phyloP scores from a whole-genome alignment of 2,113 vertebrate genomes.

The Callorhinus ursinus region DNA sequence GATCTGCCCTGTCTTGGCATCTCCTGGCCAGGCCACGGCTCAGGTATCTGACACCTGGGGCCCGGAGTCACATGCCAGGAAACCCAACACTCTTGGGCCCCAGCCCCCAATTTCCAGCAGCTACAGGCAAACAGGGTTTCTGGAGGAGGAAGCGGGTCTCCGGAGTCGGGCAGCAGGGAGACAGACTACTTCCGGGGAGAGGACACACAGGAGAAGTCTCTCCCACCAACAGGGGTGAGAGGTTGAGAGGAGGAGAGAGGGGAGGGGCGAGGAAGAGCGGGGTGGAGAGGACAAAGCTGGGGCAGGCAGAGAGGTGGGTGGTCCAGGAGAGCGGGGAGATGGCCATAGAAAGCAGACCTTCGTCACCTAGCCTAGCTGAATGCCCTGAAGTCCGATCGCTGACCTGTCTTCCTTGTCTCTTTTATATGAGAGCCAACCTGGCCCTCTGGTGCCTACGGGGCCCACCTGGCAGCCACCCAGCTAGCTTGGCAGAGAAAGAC shows the following conservation, averaged over 20 bases:
- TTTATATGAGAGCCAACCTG: not conserved
- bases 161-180: not conserved
- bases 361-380: not conserved
- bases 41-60: conserved; percentile 78
- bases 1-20: conserved; percentile 68
- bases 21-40: conserved; percentile 56
- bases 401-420: not conserved
- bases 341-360: not conserved
- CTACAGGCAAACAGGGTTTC: not conserved
- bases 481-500: not conserved
- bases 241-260: not conserved
- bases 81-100: conserved; percentile 69
- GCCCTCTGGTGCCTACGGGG: not conserved
- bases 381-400: not conserved
- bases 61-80: conserved; percentile 74
- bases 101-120: conserved; percentile 50
- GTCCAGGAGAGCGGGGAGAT: not conserved
- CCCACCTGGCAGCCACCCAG: not conserved
- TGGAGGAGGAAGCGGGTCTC: conserved; percentile 30
- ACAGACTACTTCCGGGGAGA: conserved; percentile 36
- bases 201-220: conserved; percentile 20
- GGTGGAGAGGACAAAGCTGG: not conserved
- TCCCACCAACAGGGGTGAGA: conserved; percentile 60
- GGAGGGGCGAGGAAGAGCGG: not conserved
- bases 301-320: not conserved